Percentiles rank a stretch among this genome's conserved stretches.
Evolutionary conservation across 30 jellyfish, hydroid and myxozoan species (phyloP).

Genomic region (Cassiopea xamachana): DNA sequence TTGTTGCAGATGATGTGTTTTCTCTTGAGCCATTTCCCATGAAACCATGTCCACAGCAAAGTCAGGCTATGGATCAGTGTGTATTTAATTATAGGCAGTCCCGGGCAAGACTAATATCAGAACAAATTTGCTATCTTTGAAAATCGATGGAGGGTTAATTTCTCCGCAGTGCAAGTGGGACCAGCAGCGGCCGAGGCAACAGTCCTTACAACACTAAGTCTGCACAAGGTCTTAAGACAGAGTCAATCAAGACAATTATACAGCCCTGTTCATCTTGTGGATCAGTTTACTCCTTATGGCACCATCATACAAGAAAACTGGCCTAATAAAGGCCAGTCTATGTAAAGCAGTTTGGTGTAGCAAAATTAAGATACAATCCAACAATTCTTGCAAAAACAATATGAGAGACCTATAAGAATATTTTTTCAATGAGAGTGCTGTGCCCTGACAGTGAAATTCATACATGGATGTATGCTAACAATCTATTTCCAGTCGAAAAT

Average conservation of each 20-base stretch:
- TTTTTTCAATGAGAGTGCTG: constrained; percentile 45
- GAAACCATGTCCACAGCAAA: constrained; percentile 2
- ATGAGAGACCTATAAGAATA: constrained; percentile 26
- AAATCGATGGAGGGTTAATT: constrained; percentile 24
- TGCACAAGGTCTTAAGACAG: constrained; percentile 16
- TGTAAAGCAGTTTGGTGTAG: constrained; percentile 1
- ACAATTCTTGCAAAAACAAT: constrained; percentile 8
- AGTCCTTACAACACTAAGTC: constrained; percentile 13
- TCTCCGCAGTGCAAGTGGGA: constrained; percentile 16
- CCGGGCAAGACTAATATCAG: constrained; percentile 45
- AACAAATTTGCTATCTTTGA: constrained; percentile 47
- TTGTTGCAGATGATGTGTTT: neutral
- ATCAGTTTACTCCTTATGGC: constrained; percentile 6
- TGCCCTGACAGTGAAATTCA: constrained; percentile 41
- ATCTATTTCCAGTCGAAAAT: neutral
- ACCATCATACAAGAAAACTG: neutral
- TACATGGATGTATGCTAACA: constrained; percentile 15
- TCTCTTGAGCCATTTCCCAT: neutral
- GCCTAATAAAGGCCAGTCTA: neutral
- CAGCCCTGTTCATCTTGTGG: constrained; percentile 35
- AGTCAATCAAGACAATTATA: constrained; percentile 4
- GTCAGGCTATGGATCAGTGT: neutral
- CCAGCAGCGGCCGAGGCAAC: constrained; percentile 7
- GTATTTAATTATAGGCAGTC: neutral
- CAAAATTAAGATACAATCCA: constrained; percentile 27